phyloP scores from a whole-genome alignment of 2,797 vertebrate species.

The Chrosomus eos region DNA sequence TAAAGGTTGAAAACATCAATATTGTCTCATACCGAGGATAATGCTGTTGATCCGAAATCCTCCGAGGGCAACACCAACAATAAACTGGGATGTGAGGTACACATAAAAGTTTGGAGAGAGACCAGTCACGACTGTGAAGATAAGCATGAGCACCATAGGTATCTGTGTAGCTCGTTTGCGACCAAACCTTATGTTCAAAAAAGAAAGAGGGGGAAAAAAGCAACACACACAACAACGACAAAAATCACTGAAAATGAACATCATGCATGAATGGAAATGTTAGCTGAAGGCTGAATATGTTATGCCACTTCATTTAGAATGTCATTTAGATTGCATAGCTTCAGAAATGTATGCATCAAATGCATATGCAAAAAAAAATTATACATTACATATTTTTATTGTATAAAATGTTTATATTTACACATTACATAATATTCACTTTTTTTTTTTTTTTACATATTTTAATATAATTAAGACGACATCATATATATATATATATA shows the following conservation, averaged over 20 bases:
- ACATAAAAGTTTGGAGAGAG: slow-evolving; percentile 77
- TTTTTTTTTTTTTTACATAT: background rate
- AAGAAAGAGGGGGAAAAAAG: background rate
- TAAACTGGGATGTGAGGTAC: slow-evolving; percentile 79
- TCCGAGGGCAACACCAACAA: slow-evolving; percentile 71
- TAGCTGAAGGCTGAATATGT: background rate
- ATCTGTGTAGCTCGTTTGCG: slow-evolving; percentile 75
- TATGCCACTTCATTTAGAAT: background rate
- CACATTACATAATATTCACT: background rate
- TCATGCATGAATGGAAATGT: background rate
- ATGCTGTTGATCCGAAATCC: slow-evolving; percentile 75
- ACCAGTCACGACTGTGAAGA: slow-evolving; percentile 73
- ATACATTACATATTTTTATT: background rate
- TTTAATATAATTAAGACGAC: background rate
- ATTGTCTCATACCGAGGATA: slow-evolving; percentile 73
- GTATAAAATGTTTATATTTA: background rate
- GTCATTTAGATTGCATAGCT: background rate
- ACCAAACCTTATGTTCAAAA: slow-evolving; percentile 76
- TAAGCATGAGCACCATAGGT: slow-evolving; percentile 70
- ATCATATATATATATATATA: too few species aligned
- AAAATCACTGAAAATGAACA: background rate
- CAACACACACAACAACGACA: too few species aligned
- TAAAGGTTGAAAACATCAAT: background rate
- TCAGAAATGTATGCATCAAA: background rate
- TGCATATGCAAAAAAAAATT: background rate